These are phyloP conservation scores for Eilema depressum DNA, from an alignment of 2,888 invertebrate species.

Conservation along the genomic window DNA sequence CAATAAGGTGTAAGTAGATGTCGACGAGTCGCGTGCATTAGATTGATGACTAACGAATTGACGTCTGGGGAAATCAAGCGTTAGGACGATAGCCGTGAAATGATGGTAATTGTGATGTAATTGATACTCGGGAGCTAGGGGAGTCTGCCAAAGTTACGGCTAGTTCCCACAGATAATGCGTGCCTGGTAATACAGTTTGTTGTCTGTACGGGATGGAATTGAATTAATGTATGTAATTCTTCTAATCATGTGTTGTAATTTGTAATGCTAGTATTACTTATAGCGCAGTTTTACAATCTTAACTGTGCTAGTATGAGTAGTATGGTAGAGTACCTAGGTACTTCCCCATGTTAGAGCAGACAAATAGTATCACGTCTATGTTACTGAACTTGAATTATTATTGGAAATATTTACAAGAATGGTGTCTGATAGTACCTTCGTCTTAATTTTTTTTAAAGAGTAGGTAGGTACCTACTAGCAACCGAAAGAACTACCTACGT, in stretches of 20 bases:
- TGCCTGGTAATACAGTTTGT: background rate
- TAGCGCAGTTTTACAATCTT: too few species aligned
- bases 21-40: slow-evolving; percentile 75
- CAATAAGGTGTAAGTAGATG: slow-evolving; percentile 44
- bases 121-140: slow-evolving; percentile 58
- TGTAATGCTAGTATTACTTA: too few species aligned
- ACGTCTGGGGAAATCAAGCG: slow-evolving; percentile 76
- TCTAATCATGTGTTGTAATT: background rate
- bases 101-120: slow-evolving; percentile 56
- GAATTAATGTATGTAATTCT: background rate
- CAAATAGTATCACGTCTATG: too few species aligned
- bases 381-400: too few species aligned
- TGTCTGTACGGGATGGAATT: background rate
- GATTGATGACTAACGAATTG: slow-evolving; percentile 72
- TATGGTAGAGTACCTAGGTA: too few species aligned
- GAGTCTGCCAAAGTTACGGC: slow-evolving; percentile 42
- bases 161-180: slow-evolving; percentile 31
- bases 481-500: too few species aligned
- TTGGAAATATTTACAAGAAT: too few species aligned
- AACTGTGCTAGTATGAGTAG: too few species aligned
- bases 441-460: too few species aligned
- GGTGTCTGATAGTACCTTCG: too few species aligned
- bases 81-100: slow-evolving; percentile 38
- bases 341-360: too few species aligned
- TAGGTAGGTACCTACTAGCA: too few species aligned